Base-by-base conservation (phyloP, 2,113 vertebrate genomes). In the cattle (Bos taurus) region DNA sequence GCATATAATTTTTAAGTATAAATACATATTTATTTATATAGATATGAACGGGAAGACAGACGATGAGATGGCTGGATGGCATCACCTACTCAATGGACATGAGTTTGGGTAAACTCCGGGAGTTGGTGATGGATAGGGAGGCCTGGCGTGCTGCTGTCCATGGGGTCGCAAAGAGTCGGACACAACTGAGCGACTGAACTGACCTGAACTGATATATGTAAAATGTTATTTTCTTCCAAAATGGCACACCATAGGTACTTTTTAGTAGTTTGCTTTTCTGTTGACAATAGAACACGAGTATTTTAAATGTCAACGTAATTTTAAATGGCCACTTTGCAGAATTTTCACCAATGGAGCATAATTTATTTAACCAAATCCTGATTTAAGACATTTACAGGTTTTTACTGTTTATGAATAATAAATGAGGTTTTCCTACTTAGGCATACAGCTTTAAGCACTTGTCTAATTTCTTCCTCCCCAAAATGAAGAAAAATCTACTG, bases 251-350 rank as follows among this genome's bases (percentile, higher is more conserved):
- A 28, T 74, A 46, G 15, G 40, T 84, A 30, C 33, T 93, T 85
- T 89, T 77, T 84, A 94, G 36, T 86, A 86, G 60, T 93, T 94
- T 91, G 9, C n/a, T 91, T 95, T 85, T 85, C 25, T 78, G 14
- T 60, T 78, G 90, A 90, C 14, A 90, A 67, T 43, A 86, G 85
- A 95, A 88, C 12, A 26, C 74, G 74, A 90, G 33, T 60, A 81
- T 94, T 95, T 92, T 91, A 48, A 16, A 54, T 3, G 0, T 90
- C 43, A 25, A 12, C 11, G 19, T 74, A 33, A 89, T 71, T 96
- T 91, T 85, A 93, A 46, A 81, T 81, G 28, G 14, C 52, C 85
- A 56, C 33, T 81, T 92, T 81, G 52, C n/a, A 87, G 23, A 43
- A 62, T 96, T 85, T 97, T 88, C 30, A 54, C 59, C 40, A 43